Evolutionary conservation across 2,113 vertebrate genomes (phyloP).

Genomic region (Rhynchomys soricoides): DNA sequence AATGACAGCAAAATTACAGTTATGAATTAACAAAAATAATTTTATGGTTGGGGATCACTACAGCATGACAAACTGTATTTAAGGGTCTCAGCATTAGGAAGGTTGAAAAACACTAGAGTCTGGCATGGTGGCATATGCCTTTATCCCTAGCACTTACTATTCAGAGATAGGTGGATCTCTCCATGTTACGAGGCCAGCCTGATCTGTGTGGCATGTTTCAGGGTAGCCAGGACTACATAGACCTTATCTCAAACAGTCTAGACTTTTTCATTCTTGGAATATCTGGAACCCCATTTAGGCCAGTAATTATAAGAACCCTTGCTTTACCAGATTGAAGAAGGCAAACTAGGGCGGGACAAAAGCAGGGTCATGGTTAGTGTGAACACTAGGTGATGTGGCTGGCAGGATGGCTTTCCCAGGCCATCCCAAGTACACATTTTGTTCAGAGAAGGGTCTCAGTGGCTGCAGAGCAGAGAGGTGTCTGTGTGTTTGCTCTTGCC

Average conservation of each 20-base stretch:
- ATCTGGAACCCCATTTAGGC: slow-evolving; percentile 45
- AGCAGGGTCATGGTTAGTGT: background rate
- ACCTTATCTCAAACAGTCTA: background rate
- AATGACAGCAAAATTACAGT: background rate
- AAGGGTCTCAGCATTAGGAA: background rate
- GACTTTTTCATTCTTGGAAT: background rate
- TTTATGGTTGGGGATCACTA: background rate
- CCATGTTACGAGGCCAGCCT: background rate
- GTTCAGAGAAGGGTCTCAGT: slow-evolving; percentile 56
- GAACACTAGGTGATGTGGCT: background rate
- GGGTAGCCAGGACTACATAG: background rate
- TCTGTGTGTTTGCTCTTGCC: slow-evolving; percentile 67
- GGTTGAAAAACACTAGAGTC: background rate
- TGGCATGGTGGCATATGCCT: background rate
- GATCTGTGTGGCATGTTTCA: background rate
- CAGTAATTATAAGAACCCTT: slow-evolving; percentile 50
- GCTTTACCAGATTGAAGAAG: background rate
- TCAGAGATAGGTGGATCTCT: background rate
- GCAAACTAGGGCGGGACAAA: slow-evolving; percentile 57
- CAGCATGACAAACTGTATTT: background rate
- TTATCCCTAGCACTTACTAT: background rate
- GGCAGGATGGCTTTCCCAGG: background rate
- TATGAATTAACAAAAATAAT: background rate
- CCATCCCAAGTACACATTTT: slow-evolving; percentile 5
- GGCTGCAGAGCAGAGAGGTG: slow-evolving; percentile 60